A percentile compares a stretch with the other conserved stretches of the same genome.
phyloP scores from a whole-genome alignment of 2,113 vertebrate species.

The Balaenoptera acutorostrata region DNA sequence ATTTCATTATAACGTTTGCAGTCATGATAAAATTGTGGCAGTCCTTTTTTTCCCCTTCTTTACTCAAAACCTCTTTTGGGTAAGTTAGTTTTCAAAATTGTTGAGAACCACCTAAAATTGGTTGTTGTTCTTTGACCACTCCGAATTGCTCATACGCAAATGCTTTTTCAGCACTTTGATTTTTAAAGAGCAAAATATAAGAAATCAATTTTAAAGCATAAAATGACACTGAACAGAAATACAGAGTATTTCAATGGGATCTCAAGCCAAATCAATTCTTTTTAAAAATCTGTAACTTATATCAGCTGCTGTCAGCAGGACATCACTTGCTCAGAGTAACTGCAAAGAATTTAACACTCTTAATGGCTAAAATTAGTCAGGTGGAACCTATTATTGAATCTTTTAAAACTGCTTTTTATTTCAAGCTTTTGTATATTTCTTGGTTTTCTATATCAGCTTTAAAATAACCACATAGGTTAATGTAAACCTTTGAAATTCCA shows the following conservation, averaged over 20 bases:
- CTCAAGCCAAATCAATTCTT: slow-evolving; percentile 71
- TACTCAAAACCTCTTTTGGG: slow-evolving; percentile 18
- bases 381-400: background rate
- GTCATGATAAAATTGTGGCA: background rate
- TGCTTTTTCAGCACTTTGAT: slow-evolving; percentile 68
- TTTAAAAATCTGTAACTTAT: slow-evolving; percentile 59
- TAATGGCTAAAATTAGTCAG: slow-evolving; percentile 21
- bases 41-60: background rate
- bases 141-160: slow-evolving; percentile 70
- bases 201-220: slow-evolving; percentile 78
- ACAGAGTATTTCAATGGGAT: slow-evolving; percentile 65
- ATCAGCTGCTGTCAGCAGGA: slow-evolving; percentile 27
- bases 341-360: slow-evolving; percentile 60
- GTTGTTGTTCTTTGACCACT: slow-evolving; percentile 60
- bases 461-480: slow-evolving; percentile 43
- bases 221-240: slow-evolving; percentile 66
- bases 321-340: slow-evolving; percentile 46
- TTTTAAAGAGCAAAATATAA: slow-evolving; percentile 76
- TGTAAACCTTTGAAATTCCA: slow-evolving; percentile 64
- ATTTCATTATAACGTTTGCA: slow-evolving; percentile 48
- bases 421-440: slow-evolving; percentile 41
- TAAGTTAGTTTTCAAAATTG: slow-evolving; percentile 31
- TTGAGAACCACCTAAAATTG: slow-evolving; percentile 38
- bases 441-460: slow-evolving; percentile 45
- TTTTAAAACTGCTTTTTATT: slow-evolving; percentile 52